Evolutionary conservation across 2,113 vertebrate species (phyloP).

Genomic region (Hypanus sabinus): DNA sequence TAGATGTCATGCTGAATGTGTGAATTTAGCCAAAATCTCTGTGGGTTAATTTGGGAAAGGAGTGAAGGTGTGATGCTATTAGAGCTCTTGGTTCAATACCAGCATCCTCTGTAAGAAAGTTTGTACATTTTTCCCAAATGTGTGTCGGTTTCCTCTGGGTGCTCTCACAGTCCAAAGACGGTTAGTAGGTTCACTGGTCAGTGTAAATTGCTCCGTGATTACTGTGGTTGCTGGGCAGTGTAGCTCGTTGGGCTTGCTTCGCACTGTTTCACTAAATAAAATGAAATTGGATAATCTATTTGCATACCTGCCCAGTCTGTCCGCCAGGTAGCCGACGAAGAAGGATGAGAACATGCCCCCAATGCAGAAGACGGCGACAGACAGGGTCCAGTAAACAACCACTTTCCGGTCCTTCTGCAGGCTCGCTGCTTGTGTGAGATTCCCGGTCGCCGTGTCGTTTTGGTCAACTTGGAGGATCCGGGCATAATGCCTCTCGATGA

Average conservation of each 20-base stretch:
- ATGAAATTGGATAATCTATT: too few relatives aligned
- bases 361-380: slow-evolving; percentile 79
- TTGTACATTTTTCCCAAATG: too few relatives aligned
- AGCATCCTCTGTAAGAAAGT: too few relatives aligned
- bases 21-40: not conserved
- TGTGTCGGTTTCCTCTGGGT: too few relatives aligned
- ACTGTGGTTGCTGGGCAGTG: too few relatives aligned
- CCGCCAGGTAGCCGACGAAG: slow-evolving; percentile 79
- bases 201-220: too few relatives aligned
- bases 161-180: too few relatives aligned
- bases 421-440: slow-evolving; percentile 43
- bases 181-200: too few relatives aligned
- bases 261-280: too few relatives aligned
- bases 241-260: too few relatives aligned
- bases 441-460: slow-evolving; percentile 40
- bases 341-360: slow-evolving; percentile 90
- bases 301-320: slow-evolving; percentile 76
- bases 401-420: slow-evolving; percentile 46
- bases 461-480: slow-evolving; percentile 55
- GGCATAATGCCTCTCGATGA: slow-evolving; percentile 75
- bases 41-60: not conserved
- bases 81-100: too few relatives aligned
- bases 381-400: slow-evolving; percentile 83
- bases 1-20: not conserved
- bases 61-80: too few relatives aligned